A percentile compares a stretch with the other conserved stretches of the same genome.
Evolutionary conservation across 1,140 invertebrate species (phyloP).

Genomic region (Agrilus planipennis): DNA sequence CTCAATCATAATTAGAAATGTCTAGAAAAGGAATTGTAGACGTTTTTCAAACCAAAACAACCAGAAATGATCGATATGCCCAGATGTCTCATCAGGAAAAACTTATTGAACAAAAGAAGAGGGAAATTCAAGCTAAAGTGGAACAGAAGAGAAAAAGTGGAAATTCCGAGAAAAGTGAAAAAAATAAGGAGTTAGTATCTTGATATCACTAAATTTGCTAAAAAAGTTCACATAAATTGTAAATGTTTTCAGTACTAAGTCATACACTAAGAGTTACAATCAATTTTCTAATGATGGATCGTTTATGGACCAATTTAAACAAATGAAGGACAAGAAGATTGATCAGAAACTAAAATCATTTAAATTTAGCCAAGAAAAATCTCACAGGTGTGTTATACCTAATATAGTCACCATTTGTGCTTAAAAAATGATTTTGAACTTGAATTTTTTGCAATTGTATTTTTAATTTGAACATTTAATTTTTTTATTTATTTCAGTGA

Average conservation of each 20-base stretch:
- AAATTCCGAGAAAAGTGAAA: conserved; percentile 38
- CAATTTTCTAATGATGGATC: conserved; percentile 71
- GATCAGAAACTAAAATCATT: conserved; percentile 27
- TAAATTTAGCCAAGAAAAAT: conserved; percentile 25
- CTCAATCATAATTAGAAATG: too few relatives aligned
- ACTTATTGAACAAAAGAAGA: conserved; percentile 67
- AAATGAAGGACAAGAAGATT: conserved; percentile 42
- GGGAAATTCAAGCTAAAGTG: conserved; percentile 56
- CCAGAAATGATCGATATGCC: conserved; percentile 49
- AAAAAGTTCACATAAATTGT: conserved; percentile 1
- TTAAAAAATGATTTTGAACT: neutral
- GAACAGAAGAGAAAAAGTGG: conserved; percentile 47
- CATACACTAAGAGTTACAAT: conserved; percentile 35
- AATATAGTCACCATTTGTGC: too few relatives aligned
- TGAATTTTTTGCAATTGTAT: neutral
- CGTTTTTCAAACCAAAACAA: conserved; percentile 43
- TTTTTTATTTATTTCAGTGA: conserved; percentile 16
- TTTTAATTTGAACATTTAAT: neutral
- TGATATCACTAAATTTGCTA: neutral
- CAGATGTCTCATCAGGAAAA: conserved; percentile 74
- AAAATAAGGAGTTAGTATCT: conserved; percentile 8
- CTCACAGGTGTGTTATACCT: conserved; percentile 5
- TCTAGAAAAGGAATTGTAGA: conserved; percentile 31
- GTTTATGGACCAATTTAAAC: conserved; percentile 67
- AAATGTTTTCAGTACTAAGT: conserved; percentile 9